Conservation (phyloP, 2,113 vertebrate species). For the Rhodinocichla rosea region DNA sequence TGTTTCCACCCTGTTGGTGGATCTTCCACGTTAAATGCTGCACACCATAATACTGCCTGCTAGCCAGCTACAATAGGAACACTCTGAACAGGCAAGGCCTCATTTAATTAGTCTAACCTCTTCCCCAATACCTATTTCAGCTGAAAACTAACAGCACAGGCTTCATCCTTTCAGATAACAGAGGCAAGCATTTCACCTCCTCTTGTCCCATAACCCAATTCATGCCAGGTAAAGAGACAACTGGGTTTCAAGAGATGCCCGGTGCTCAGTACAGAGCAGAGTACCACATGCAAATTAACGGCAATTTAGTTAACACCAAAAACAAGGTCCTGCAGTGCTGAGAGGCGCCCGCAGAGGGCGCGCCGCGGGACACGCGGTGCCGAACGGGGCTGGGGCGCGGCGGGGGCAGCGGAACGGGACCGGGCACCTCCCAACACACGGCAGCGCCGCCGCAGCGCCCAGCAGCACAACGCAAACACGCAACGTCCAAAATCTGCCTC, state of each 20-base stretch:
- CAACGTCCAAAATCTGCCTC: background rate
- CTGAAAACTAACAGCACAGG: background rate
- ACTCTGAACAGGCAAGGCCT: background rate
- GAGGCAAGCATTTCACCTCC: background rate
- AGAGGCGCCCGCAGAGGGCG: conserved; percentile 27
- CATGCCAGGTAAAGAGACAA: background rate
- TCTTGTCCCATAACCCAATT: background rate
- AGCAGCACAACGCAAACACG: background rate
- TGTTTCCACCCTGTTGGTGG: background rate
- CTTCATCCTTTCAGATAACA: background rate
- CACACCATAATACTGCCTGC: background rate
- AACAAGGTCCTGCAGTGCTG: rapidly evolving
- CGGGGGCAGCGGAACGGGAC: background rate
- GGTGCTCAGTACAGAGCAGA: background rate
- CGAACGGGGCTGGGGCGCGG: background rate
- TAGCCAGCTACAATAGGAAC: background rate
- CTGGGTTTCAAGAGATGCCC: background rate
- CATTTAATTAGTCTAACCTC: background rate
- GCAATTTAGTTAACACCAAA: rapidly evolving
- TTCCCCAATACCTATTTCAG: background rate
- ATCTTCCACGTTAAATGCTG: background rate
- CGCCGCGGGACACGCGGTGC: background rate
- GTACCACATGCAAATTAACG: rapidly evolving
- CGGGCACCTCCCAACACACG: background rate
- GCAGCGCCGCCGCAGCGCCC: background rate